Evolutionary conservation across 2,888 invertebrate genomes (phyloP).

Genomic region (Candidula unifasciata): DNA sequence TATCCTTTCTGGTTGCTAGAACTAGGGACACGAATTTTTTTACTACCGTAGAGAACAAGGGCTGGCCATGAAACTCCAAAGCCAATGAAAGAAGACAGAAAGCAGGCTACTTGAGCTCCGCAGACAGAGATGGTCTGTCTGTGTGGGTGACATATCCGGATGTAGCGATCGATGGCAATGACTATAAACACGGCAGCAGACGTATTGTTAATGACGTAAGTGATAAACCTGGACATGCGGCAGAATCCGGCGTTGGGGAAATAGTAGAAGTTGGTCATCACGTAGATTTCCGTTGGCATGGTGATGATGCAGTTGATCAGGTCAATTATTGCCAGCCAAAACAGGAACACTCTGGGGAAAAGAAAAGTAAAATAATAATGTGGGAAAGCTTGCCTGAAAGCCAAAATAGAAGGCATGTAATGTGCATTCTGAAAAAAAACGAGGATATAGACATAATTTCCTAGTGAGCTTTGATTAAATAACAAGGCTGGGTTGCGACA

Average conservation of each 20-base stretch:
- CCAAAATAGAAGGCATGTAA: neutral
- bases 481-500: no score
- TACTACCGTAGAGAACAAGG: constrained; percentile 56
- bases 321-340: constrained; percentile 54
- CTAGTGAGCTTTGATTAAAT: no score
- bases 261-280: constrained; percentile 56
- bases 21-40: constrained; percentile 47
- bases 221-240: constrained; percentile 56
- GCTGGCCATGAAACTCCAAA: constrained; percentile 59
- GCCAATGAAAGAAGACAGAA: constrained; percentile 54
- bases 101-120: constrained; percentile 55
- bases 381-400: no score
- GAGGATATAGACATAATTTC: no score
- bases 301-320: constrained; percentile 57
- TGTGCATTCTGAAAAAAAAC: no score
- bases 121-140: constrained; percentile 43
- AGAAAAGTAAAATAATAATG: neutral
- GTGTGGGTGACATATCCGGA: constrained; percentile 58
- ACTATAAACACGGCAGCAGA: constrained; percentile 55
- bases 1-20: constrained; percentile 8
- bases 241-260: constrained; percentile 57
- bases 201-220: constrained; percentile 58
- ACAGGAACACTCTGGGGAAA: constrained; percentile 49
- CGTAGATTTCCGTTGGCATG: constrained; percentile 58
- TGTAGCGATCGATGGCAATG: constrained; percentile 59